phyloP scores from a whole-genome alignment of 2,888 invertebrate genomes.

The Heteropelma amictum region DNA sequence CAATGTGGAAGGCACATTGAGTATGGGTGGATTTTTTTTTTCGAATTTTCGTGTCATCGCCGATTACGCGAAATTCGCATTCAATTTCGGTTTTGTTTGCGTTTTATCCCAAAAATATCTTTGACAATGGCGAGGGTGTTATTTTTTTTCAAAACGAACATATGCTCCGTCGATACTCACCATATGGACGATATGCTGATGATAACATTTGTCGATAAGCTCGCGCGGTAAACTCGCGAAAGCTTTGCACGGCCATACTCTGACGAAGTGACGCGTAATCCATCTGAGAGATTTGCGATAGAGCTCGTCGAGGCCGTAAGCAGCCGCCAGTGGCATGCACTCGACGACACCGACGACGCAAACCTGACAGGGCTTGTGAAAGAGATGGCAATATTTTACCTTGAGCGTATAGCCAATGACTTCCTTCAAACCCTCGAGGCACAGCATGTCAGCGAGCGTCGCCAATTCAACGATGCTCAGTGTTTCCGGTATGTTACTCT shows the following conservation, averaged over 20 bases:
- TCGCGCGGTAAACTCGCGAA: slow-evolving; percentile 92
- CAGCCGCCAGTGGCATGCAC: slow-evolving; percentile 90
- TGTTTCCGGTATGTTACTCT: slow-evolving; percentile 91
- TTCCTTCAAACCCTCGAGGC: slow-evolving; percentile 94
- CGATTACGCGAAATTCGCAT: no score
- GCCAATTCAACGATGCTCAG: slow-evolving; percentile 92
- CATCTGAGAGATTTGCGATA: slow-evolving; percentile 92
- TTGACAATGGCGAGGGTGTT: no score
- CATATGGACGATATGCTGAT: slow-evolving; percentile 89
- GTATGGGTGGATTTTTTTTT: no score
- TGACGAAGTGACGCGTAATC: slow-evolving; percentile 91
- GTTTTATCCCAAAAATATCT: no score
- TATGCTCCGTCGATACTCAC: no score
- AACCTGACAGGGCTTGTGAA: slow-evolving; percentile 95
- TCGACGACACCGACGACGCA: slow-evolving; percentile 93
- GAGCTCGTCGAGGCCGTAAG: slow-evolving; percentile 92
- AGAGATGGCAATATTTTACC: slow-evolving; percentile 94
- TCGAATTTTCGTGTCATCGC: no score
- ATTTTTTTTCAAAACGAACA: no score
- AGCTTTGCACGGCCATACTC: slow-evolving; percentile 94
- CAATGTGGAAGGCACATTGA: no score
- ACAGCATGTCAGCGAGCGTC: slow-evolving; percentile 92
- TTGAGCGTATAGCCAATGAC: slow-evolving; percentile 93
- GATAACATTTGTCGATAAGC: slow-evolving; percentile 89
- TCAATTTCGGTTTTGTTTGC: no score